phyloP scores from a whole-genome alignment of 1,140 invertebrate species.

The Cardiocondyla obscurior region DNA sequence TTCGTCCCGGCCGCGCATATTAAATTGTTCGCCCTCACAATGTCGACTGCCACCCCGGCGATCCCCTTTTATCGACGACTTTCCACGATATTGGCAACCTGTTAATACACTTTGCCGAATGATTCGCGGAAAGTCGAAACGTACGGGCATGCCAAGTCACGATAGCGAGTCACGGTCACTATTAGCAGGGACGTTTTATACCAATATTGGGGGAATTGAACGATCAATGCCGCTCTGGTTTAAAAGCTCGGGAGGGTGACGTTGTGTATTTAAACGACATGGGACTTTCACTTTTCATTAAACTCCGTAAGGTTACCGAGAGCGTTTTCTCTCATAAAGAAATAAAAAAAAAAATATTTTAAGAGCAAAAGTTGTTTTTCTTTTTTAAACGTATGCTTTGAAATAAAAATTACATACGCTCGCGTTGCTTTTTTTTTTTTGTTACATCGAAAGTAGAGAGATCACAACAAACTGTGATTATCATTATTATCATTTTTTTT shows the following conservation, averaged over 20 bases:
- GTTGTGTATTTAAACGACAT: slow-evolving; percentile 10
- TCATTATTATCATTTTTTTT: neutral
- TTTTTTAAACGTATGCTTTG: too few relatives aligned
- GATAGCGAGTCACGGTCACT: slow-evolving; percentile 36
- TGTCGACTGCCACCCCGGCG: slow-evolving; percentile 33
- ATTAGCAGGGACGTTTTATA: slow-evolving; percentile 34
- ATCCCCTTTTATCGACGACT: slow-evolving; percentile 13
- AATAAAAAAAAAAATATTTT: too few relatives aligned
- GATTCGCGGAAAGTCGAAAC: neutral
- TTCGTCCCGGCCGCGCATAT: slow-evolving; percentile 70
- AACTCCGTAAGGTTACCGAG: neutral
- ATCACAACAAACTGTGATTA: neutral
- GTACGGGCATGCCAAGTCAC: slow-evolving; percentile 19
- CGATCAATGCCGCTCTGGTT: neutral
- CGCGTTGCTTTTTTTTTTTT: neutral
- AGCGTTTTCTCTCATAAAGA: neutral
- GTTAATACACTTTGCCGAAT: slow-evolving; percentile 65
- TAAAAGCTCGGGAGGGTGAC: slow-evolving; percentile 9
- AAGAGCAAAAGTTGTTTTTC: too few relatives aligned
- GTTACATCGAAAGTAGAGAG: neutral
- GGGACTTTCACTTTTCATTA: neutral
- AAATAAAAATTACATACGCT: neutral
- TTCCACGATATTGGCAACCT: slow-evolving; percentile 69
- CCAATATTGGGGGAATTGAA: slow-evolving; percentile 22
- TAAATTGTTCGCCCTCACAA: slow-evolving; percentile 75